Conservation (phyloP, 2,113 vertebrate species). For the Atlantisia rogersi region DNA sequence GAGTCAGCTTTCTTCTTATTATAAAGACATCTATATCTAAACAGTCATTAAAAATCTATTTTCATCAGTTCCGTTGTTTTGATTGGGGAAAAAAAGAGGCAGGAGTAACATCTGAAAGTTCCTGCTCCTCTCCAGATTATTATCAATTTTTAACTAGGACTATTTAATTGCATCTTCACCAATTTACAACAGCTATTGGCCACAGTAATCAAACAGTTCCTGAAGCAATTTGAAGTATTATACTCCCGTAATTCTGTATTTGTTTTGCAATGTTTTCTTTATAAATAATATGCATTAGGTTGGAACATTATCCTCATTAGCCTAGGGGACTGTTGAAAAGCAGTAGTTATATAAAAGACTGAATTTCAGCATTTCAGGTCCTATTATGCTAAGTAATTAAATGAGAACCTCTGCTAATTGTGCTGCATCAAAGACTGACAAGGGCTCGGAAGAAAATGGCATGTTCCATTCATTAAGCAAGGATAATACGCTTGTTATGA, state of each 20-base stretch:
- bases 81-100: not conserved
- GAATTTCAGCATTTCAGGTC: constrained; percentile 49
- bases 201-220: constrained; percentile 25
- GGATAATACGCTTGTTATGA: not conserved
- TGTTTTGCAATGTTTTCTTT: constrained; percentile 26
- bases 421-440: not conserved
- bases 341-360: constrained; percentile 4
- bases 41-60: not conserved
- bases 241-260: not conserved
- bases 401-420: constrained; percentile 40
- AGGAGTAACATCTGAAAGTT: not conserved
- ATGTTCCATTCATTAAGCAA: not conserved
- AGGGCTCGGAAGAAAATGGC: not conserved
- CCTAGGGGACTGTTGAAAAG: constrained; percentile 30
- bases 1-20: not conserved
- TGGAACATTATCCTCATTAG: constrained; percentile 40
- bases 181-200: constrained; percentile 4
- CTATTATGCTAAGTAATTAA: constrained; percentile 19
- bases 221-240: constrained; percentile 38
- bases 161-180: constrained; percentile 15
- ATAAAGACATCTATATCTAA: not conserved
- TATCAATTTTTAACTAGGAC: constrained; percentile 20
- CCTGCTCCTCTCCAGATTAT: not conserved
- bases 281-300: constrained; percentile 11
- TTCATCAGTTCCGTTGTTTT: not conserved